Evolutionary conservation across 2,888 invertebrate genomes (phyloP).

Genomic region (Eledona agricola): DNA sequence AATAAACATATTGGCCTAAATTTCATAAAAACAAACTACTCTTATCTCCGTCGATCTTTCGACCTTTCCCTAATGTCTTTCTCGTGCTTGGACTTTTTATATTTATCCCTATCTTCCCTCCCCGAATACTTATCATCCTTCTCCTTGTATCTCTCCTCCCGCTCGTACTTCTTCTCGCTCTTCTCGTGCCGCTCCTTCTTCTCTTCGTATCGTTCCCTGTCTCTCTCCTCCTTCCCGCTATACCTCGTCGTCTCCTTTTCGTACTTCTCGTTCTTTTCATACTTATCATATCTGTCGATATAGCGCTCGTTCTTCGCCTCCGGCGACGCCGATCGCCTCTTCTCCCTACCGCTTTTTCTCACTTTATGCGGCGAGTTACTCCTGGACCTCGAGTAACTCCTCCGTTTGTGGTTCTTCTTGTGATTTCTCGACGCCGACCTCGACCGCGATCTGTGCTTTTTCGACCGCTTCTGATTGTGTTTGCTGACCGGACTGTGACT

Average conservation of each 20-base stretch:
- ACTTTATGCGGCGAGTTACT: conserved; percentile 59
- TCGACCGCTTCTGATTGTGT: conserved; percentile 55
- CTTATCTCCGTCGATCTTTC: conserved; percentile 55
- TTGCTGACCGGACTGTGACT: conserved; percentile 57
- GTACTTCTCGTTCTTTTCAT: conserved; percentile 53
- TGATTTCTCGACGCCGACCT: conserved; percentile 53
- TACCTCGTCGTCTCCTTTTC: conserved; percentile 45
- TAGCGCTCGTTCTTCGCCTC: conserved; percentile 58
- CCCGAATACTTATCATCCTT: conserved; percentile 50
- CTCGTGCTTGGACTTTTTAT: conserved; percentile 53
- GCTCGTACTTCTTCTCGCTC: conserved; percentile 48
- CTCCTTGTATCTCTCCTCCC: conserved; percentile 52
- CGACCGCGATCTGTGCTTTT: conserved; percentile 59
- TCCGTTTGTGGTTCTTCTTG: conserved; percentile 59
- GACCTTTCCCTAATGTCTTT: conserved; percentile 51
- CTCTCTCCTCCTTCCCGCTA: conserved; percentile 47
- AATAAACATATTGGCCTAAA: conserved; percentile 6
- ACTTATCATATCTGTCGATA: conserved; percentile 60
- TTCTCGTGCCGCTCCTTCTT: conserved; percentile 53
- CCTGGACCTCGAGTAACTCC: conserved; percentile 60
- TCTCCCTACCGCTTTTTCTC: conserved; percentile 62
- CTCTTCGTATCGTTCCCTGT: conserved; percentile 50
- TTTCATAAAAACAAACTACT: conserved; percentile 6
- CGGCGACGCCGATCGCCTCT: conserved; percentile 60
- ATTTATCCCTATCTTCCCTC: conserved; percentile 51